Conservation (phyloP, 1,140 invertebrate genomes). For the Pristionchus pacificus region DNA sequence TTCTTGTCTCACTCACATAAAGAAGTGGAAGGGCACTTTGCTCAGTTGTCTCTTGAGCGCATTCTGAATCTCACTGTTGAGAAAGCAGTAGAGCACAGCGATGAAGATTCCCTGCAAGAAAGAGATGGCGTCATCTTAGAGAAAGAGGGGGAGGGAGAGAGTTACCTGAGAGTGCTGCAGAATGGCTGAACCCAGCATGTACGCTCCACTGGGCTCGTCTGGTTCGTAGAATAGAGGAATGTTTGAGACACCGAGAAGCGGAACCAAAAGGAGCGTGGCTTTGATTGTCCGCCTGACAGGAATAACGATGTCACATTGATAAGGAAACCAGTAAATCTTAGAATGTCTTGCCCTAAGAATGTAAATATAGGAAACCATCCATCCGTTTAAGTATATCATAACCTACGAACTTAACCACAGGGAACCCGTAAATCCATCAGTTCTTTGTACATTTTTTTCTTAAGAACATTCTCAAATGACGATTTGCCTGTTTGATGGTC, state of each 20-base stretch:
- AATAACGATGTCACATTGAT: no score
- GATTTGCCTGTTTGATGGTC: no score
- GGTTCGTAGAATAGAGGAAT: constrained; percentile 61
- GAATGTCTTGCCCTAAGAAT: no score
- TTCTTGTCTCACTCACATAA: constrained; percentile 6
- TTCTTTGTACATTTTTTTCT: no score
- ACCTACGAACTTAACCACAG: no score
- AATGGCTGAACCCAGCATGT: constrained; percentile 61
- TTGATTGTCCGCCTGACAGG: constrained; percentile 61
- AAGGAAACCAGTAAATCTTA: no score
- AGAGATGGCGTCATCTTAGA: constrained; percentile 10
- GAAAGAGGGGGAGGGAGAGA: constrained; percentile 9
- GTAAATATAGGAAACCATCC: no score
- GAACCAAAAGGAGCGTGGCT: constrained; percentile 62
- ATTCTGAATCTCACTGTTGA: constrained; percentile 61
- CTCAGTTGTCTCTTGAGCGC: constrained; percentile 47
- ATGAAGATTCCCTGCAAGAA: constrained; percentile 61
- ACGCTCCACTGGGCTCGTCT: constrained; percentile 53
- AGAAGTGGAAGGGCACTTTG: constrained; percentile 48
- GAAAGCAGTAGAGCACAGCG: constrained; percentile 62
- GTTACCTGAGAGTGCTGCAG: constrained; percentile 61
- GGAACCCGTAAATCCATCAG: no score
- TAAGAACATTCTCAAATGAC: no score
- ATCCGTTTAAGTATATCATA: no score
- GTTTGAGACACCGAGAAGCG: constrained; percentile 62